Evolutionary conservation across 2,888 invertebrate genomes (phyloP).

Genomic region (Empis stercorea): DNA sequence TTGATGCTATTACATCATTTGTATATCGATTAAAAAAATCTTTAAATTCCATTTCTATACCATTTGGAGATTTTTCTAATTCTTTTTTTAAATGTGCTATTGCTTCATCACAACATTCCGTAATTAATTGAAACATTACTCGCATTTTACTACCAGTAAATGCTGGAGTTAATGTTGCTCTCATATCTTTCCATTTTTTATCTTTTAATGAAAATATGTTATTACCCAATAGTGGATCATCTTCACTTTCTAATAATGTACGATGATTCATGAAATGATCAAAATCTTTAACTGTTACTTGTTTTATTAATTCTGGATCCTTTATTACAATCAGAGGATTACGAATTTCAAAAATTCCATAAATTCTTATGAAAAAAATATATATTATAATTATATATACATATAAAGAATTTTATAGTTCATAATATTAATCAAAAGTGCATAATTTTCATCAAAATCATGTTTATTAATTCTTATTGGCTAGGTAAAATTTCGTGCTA

Average conservation of each 20-base stretch:
- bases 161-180: conserved; percentile 35
- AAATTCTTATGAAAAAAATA: conserved; percentile 38
- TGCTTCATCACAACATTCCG: conserved; percentile 20
- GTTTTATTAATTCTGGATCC: conserved; percentile 43
- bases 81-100: conserved; percentile 4
- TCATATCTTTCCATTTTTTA: conserved; percentile 34
- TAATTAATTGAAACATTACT: conserved; percentile 34
- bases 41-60: conserved; percentile 20
- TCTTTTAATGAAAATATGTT: conserved; percentile 38
- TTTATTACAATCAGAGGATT: conserved; percentile 36
- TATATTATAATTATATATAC: neutral
- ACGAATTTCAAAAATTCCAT: conserved; percentile 38
- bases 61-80: conserved; percentile 1
- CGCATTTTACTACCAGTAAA: conserved; percentile 39
- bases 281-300: conserved; percentile 43
- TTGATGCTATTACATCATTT: conserved; percentile 27
- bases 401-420: no score
- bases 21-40: conserved; percentile 24
- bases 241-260: conserved; percentile 26
- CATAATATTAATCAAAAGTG: no score
- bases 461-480: no score
- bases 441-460: no score
- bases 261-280: conserved; percentile 43
- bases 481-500: no score
- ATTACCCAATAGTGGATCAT: conserved; percentile 34